Base-by-base conservation (phyloP, 2,888 invertebrate species). In the Gymnocheta viridis region DNA sequence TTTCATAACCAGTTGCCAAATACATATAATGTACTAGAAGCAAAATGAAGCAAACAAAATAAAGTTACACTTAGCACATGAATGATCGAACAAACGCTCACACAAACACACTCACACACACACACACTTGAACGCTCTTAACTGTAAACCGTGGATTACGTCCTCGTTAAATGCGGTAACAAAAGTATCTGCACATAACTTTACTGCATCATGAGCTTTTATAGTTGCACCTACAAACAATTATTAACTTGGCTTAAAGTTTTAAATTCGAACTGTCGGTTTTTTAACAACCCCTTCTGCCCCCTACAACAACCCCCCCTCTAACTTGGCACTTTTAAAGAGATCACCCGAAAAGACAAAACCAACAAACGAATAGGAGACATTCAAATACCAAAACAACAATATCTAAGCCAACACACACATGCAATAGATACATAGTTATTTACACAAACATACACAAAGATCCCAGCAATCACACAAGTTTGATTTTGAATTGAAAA, bases 141-240 rank as follows among this genome's bases (percentile, higher is more conserved):
- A 69, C 54, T 32, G 69, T 54, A 56, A 74, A 70, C 62, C 69
- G 76, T 56, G 51, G 64, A 64, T 72, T 29, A 84, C 81, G 81
- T 84, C 84, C 69, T 84, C 84, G 77, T 84, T 78, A 77, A 73
- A 76, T 62, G 79, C 76, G 76, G 54, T 79, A 82, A 85, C 79
- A 80, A 85, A 82, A 74, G 82, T 85, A 82, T 82, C 85, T 85
- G 82, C 85, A 82, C 70, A 82, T 56, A 70, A 60, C 29, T 67
- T 67, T 70, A 72, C 70, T 80, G 76, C 76, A 72, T 60, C 70
- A 60, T 72, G 72, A 76, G 85, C 85, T 85, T 85, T 85, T 85
- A 85, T 85, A 85, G 81, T 81, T 82, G 82, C 85, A 80, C 85
- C 85, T 85, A 85, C 79, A 82, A 81, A 82, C 81, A 82, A 69